Evolutionary conservation across 2,888 invertebrate species (phyloP), one percentile per base, ranked within the genome.

Genomic region (Elysia crispata): DNA sequence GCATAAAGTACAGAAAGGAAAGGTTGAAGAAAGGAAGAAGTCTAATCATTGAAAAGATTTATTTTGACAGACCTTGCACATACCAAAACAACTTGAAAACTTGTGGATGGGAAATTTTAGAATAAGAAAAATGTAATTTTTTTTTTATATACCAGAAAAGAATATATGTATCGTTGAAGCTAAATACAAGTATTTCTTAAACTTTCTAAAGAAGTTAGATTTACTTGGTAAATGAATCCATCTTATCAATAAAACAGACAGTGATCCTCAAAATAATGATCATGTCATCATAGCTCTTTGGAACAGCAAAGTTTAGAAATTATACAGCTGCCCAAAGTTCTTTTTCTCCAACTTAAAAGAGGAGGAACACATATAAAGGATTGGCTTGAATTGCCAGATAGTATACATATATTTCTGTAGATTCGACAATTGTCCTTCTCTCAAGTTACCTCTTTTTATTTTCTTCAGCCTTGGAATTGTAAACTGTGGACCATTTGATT

Each of bases 391-490:
- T 6, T 5, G 28, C 3, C 67, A 18, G 31, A 66, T 15, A 28
- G 5, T 66, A 18, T 6, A 23, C 23, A 3, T 3, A 66, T 20
- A 13, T 66, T 5, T 23, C 1, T 5, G 25, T 3, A 25, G 67
- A 23, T 5, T 8, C 18, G 41, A 23, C 6, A 28, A 73, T 23
- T 50, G 15, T n/a, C n/a, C n/a, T n/a, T n/a, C n/a, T n/a, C n/a
- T n/a, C n/a, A n/a, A n/a, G 11, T 31, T 75, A 79, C 80, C 80
- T 80, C 80, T 49, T 76, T 80, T 80, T 1, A 80, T 80, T 33
- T 76, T 80, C 54, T 80, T 80, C 33, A 80, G 69, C 57, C 64
- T 80, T 50, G 80, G 80, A 23, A 80, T 69, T 15, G 75, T 76
- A n/a, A 80, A 80, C 50, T 41, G 70, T 60, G 80, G 75, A 11